Percentiles rank a stretch among this genome's conserved stretches.
Conservation (phyloP, 37 sponge, comb jelly and placozoan genomes). For the Hexactinellida sp. region DNA sequence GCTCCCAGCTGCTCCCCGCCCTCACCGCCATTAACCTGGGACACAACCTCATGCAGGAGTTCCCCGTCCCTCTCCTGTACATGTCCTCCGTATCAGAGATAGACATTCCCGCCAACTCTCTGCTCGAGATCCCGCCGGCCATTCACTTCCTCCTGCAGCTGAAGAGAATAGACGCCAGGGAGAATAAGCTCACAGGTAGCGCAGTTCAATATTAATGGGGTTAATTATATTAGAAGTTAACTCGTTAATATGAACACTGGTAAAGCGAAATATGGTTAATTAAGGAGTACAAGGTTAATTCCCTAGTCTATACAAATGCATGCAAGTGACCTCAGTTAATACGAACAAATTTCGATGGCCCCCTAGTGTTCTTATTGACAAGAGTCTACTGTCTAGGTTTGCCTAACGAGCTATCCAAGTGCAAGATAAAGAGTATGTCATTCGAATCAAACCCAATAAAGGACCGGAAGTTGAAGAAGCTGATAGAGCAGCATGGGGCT, state of each 20-base stretch:
- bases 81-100: background rate
- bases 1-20: background rate
- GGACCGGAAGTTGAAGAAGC: constrained; percentile 58
- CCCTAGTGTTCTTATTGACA: too few species aligned
- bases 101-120: background rate
- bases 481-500: constrained; percentile 62
- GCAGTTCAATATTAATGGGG: background rate
- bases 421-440: constrained; percentile 41
- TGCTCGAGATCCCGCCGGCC: background rate
- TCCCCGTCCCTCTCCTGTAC: background rate
- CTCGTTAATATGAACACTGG: background rate
- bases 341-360: too few species aligned
- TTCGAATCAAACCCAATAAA: constrained; percentile 57
- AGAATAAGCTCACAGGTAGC: background rate
- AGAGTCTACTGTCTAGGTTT: too few species aligned
- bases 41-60: background rate
- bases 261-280: too few species aligned
- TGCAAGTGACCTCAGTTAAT: too few species aligned
- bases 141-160: background rate
- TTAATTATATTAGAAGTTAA: background rate
- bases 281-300: too few species aligned
- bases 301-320: too few species aligned
- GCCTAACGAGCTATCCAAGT: constrained; percentile 36
- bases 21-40: background rate
- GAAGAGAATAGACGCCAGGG: background rate